Evolutionary conservation across 1,140 invertebrate genomes (phyloP).

Genomic region (Pentalonia nigronervosa): DNA sequence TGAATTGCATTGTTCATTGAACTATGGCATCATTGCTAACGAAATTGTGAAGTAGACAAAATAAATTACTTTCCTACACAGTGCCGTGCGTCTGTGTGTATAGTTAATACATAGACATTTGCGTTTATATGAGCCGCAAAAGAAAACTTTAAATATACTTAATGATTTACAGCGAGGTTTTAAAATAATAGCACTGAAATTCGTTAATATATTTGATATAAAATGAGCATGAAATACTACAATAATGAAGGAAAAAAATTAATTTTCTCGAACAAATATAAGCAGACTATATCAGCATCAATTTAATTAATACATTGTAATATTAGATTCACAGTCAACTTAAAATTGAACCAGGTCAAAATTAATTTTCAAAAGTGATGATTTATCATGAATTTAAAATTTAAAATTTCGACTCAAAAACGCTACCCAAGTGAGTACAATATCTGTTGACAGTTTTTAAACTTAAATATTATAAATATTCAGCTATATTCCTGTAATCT

Average conservation of each 20-base stretch:
- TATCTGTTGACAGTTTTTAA: too few relatives aligned
- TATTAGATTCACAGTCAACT: neutral
- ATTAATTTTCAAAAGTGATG: neutral
- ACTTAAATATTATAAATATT: too few relatives aligned
- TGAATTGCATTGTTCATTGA: neutral
- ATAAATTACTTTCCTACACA: neutral
- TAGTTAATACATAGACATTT: neutral
- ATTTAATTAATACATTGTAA: too few relatives aligned
- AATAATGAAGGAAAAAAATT: neutral
- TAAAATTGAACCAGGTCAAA: neutral
- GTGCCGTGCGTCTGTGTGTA: neutral
- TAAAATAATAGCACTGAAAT: neutral
- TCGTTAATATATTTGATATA: neutral
- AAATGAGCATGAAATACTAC: too few relatives aligned
- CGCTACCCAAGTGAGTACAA: neutral
- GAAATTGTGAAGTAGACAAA: neutral
- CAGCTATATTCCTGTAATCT: neutral
- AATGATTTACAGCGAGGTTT: neutral
- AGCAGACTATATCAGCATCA: neutral
- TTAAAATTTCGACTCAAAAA: neutral
- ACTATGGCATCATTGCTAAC: neutral
- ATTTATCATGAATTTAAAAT: neutral
- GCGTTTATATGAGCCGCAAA: neutral
- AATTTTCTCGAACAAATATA: neutral
- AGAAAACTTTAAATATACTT: neutral